Conservation (phyloP, 2,797 vertebrate genomes). For the Alectoris magna region DNA sequence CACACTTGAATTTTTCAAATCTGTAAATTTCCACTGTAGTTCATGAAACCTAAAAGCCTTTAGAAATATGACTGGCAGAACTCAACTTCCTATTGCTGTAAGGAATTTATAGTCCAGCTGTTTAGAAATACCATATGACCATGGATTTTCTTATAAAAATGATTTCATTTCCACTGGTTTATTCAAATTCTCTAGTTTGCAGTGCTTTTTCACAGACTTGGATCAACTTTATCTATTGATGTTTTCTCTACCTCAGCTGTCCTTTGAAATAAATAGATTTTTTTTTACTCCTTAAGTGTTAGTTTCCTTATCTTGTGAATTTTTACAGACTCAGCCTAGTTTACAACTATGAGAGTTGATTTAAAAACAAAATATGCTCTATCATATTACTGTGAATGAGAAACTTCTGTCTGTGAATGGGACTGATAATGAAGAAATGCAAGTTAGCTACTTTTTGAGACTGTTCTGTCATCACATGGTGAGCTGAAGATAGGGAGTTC, state of each 20-base stretch:
- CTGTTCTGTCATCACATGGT: not conserved
- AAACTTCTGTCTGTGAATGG: not conserved
- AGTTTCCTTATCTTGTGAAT: not conserved
- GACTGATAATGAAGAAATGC: not conserved
- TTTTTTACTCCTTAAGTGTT: not conserved
- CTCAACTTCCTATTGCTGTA: not conserved
- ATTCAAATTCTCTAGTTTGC: not conserved
- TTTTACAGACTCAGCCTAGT: not conserved
- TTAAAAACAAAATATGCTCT: not conserved
- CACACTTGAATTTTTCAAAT: not conserved
- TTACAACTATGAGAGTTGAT: not conserved
- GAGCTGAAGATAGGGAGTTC: not conserved
- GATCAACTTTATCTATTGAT: not conserved
- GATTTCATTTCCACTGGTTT: not conserved
- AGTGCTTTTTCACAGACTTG: not conserved
- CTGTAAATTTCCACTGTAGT: not conserved
- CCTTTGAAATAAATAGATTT: constrained; percentile 17
- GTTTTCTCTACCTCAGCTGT: not conserved
- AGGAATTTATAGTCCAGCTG: not conserved
- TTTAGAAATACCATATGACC: not conserved
- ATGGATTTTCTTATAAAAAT: constrained; percentile 1
- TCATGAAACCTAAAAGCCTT: not conserved
- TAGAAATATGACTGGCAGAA: not conserved
- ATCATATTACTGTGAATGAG: not conserved
- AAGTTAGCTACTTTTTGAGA: not conserved